Percentiles rank a stretch among this genome's conserved stretches.
These are phyloP conservation scores for Drosophila sucinea DNA, from an alignment of 1,140 invertebrate species.

Conservation along the genomic window DNA sequence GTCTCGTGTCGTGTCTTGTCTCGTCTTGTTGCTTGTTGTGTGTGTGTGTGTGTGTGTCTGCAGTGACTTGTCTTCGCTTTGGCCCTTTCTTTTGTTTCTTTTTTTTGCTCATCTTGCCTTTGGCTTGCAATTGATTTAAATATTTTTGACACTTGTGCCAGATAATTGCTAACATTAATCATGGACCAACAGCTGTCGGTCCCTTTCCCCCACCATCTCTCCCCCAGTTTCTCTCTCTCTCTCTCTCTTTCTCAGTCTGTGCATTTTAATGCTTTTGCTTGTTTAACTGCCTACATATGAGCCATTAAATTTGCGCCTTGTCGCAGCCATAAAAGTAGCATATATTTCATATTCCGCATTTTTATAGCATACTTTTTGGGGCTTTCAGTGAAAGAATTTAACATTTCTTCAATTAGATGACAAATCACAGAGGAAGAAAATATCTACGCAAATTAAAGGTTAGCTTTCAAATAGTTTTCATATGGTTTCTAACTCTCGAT, in stretches of 20 bases:
- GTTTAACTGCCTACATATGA: slow-evolving; percentile 19
- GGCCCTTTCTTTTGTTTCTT: slow-evolving; percentile 32
- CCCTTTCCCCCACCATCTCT: neutral
- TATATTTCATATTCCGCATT: slow-evolving; percentile 31
- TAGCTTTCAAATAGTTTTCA: neutral
- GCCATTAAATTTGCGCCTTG: slow-evolving; percentile 21
- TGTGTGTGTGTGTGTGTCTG: slow-evolving; percentile 26
- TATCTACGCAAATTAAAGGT: neutral
- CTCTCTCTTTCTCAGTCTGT: neutral
- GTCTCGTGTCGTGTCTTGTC: slow-evolving; percentile 32
- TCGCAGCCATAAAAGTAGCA: slow-evolving; percentile 12
- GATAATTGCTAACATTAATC: slow-evolving; percentile 80
- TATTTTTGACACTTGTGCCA: slow-evolving; percentile 77
- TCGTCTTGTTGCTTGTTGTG: slow-evolving; percentile 25
- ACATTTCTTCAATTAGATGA: slow-evolving; percentile 4
- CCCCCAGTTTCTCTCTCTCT: slow-evolving; percentile 25
- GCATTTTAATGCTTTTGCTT: slow-evolving; percentile 14
- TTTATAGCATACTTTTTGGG: slow-evolving; percentile 44
- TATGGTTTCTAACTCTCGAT: too few species aligned
- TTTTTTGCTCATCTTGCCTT: slow-evolving; percentile 6
- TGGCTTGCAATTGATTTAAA: slow-evolving; percentile 72
- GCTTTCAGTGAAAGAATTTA: neutral
- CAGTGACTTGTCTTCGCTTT: slow-evolving; percentile 44
- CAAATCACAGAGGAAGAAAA: too few species aligned
- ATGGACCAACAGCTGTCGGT: slow-evolving; percentile 64